Evolutionary conservation across 2,797 vertebrate genomes (phyloP), one percentile per base, ranked within the genome.

Genomic region (Sebastolobus altivelis): DNA sequence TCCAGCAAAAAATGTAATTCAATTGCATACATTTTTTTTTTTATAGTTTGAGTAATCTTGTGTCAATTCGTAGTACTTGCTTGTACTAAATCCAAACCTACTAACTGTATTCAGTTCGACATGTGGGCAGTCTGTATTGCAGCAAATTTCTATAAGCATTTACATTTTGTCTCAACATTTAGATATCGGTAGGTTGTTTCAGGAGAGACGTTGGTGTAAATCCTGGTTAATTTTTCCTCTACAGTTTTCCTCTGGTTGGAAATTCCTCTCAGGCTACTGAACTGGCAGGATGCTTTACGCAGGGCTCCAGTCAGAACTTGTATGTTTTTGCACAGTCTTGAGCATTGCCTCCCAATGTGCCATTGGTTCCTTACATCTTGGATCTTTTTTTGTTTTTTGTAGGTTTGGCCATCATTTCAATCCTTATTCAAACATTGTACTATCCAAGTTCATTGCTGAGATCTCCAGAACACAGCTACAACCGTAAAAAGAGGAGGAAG

Each of bases 271-370:
- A 13, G 31, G 60, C 61, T 14, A 65, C 9, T 22, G 52, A 66
- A 31, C 58, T 38, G 27, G 8, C 37, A 38, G 31, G 43, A 67
- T n/a, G 5, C 29, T 49, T 27, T 3, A 12, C 35, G 8, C 18
- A 46, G 7, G 5, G 5, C 4, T 84, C 68, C 9, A 59, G 52
- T 72, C 27, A 10, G 18, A 76, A 29, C 73, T 40, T 59, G 49
- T 35, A 43, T 2, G 16, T 56, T 58, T 49, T 40, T n/a, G 5
- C 37, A 22, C 56, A 33, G 11, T 37, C 55, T 54, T 29, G 20
- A 33, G n/a, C 29, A 25, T 25, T 40, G 27, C 20, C 20, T 22
- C 49, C 35, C 2, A 11, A 4, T 25, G 12, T 18, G 13, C 9
- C 4, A 3, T 54, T 0, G 12, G 14, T 4, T 70, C 2, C 13